Evolutionary conservation across 2,888 invertebrate genomes (phyloP), one percentile per base, ranked within the genome.

Genomic region (Trissolcus japonicus): DNA sequence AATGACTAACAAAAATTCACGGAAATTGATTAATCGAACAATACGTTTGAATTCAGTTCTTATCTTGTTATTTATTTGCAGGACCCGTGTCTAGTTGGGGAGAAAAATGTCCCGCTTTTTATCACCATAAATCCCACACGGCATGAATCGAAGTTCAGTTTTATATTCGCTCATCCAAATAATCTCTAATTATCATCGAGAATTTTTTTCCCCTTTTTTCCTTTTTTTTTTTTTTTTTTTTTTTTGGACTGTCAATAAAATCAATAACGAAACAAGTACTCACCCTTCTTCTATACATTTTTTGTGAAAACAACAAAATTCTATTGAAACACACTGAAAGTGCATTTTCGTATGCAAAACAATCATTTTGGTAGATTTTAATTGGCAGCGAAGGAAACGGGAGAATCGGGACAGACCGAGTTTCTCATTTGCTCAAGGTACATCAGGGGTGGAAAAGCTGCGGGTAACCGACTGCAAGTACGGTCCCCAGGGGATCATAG

Each of bases 11-110:
- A 71, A 76, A 71, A 76, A 76, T 76, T 71, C 71, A 61, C 65
- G 71, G 61, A 76, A 71, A 76, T 66, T 71, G 65, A 71, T 76
- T 66, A 76, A 69, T 66, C 69, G 71, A 53, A 69, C 66, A 71
- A 66, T 76, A 62, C 71, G 65, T 56, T 76, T 65, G 56, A 65
- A 57, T 61, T 69, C 76, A 65, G 60, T 63, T 76, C 69, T 60
- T 65, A 65, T 65, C 65, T 60, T 51, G 60, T 65, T 68, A 55
- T 63, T 69, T 66, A 54, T 43, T 50, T 54, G 59, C 43, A 29
- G 29, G 17, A 51, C 46, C 40, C 51, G 50, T 55, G 25, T 53
- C 43, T 2, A 17, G 14, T 57, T 41, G 43, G 43, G 29, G 55
- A 51, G 29, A 55, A 43, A 51, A 53, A 72, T 53, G 53, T 25